Evolutionary conservation across 2,888 invertebrate species (phyloP).

Genomic region (Chalcis sispes): DNA sequence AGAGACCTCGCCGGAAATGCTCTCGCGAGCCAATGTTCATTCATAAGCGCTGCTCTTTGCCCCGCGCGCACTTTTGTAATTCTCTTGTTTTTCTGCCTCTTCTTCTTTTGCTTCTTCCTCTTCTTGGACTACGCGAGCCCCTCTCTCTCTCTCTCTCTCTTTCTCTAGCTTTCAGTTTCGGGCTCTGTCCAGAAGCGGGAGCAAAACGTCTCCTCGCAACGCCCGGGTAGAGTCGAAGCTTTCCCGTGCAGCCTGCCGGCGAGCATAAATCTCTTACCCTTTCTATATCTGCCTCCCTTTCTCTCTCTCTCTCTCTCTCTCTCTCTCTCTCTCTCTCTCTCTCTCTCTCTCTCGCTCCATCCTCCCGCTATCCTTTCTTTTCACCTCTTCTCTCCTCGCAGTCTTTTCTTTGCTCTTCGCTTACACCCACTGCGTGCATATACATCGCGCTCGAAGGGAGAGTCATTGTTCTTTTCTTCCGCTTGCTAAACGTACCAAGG

Average conservation of each 20-base stretch:
- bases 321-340: constrained; percentile 44
- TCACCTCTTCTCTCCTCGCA: neutral
- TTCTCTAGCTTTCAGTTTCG: constrained; percentile 53
- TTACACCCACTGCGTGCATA: neutral
- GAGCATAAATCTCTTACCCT: constrained; percentile 69
- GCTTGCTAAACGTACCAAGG: constrained; percentile 58
- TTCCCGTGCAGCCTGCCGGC: no score
- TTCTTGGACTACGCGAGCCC: constrained; percentile 35
- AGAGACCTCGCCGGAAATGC: constrained; percentile 71
- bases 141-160: constrained; percentile 59
- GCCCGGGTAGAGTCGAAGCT: no score
- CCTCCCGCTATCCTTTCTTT: constrained; percentile 34
- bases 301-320: constrained; percentile 29
- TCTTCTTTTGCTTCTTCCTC: constrained; percentile 54
- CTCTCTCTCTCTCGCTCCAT: constrained; percentile 32
- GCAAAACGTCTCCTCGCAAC: constrained; percentile 67
- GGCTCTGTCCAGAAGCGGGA: constrained; percentile 59
- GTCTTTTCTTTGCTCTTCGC: constrained; percentile 36
- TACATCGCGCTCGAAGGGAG: constrained; percentile 55
- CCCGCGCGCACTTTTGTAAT: constrained; percentile 44
- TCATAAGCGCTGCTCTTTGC: constrained; percentile 68
- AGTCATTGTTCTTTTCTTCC: constrained; percentile 74
- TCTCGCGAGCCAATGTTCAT: constrained; percentile 74
- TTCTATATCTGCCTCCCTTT: constrained; percentile 36
- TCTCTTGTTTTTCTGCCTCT: constrained; percentile 60